These are phyloP conservation scores for Scolopax bukidnonensis DNA, from an alignment of 2,797 vertebrate genomes.

Conservation along the genomic window DNA sequence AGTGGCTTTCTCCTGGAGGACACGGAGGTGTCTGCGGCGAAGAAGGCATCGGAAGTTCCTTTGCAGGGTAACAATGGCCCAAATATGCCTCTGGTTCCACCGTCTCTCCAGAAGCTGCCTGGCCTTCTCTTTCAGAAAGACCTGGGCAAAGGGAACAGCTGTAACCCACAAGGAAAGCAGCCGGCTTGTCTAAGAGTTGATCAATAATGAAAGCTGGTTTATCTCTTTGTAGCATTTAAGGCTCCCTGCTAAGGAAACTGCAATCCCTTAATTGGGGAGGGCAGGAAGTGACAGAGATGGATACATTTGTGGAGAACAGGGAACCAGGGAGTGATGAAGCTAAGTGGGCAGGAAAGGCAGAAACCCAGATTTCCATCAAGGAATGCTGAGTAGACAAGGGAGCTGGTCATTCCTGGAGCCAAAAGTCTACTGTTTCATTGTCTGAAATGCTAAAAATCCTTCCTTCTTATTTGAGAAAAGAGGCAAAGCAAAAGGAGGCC, in stretches of 20 bases:
- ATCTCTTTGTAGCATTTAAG: neutral
- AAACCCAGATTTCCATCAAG: neutral
- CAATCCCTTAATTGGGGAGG: neutral
- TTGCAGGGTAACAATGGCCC: conserved; percentile 88
- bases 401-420: neutral
- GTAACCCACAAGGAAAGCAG: neutral
- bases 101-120: conserved; percentile 84
- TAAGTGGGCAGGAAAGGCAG: neutral
- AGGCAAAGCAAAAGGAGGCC: neutral
- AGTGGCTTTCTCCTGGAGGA: conserved; percentile 87
- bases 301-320: neutral
- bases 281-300: neutral
- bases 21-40: conserved; percentile 81
- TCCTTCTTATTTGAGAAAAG: neutral
- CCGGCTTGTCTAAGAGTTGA: neutral
- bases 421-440: neutral
- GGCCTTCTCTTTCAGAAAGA: conserved; percentile 88
- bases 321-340: neutral
- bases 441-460: neutral
- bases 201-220: neutral
- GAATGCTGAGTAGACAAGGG: neutral
- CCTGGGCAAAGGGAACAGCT: conserved; percentile 71
- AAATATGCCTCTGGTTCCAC: conserved; percentile 83
- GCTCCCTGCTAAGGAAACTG: neutral
- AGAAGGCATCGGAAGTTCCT: conserved; percentile 85